Conservation (phyloP, 1,140 invertebrate species). For the Drosophila littoralis region DNA sequence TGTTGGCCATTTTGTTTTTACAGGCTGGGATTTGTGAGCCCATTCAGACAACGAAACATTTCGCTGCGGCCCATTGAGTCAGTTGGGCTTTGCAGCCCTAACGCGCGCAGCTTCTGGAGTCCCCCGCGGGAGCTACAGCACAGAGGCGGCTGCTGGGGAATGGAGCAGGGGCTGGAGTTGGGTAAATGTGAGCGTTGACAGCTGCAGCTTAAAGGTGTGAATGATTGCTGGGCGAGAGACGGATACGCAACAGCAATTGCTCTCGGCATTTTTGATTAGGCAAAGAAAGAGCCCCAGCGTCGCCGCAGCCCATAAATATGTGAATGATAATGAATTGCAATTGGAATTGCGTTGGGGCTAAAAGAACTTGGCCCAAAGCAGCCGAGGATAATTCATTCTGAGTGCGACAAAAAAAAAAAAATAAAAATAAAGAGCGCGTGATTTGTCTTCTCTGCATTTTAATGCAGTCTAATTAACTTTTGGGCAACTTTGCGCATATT, state of each 20-base stretch:
- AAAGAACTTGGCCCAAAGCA: slow-evolving; percentile 16
- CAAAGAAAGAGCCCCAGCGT: slow-evolving; percentile 7
- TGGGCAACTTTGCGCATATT: slow-evolving; percentile 43
- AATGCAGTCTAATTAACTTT: slow-evolving; percentile 56
- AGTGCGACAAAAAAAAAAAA: slow-evolving; percentile 12
- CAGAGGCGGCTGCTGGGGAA: not conserved
- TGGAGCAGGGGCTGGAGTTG: not conserved
- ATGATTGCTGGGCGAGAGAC: slow-evolving; percentile 53
- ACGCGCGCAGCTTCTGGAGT: slow-evolving; percentile 33
- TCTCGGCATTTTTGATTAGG: slow-evolving; percentile 58
- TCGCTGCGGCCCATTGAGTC: slow-evolving; percentile 25
- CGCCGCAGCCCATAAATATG: slow-evolving; percentile 64
- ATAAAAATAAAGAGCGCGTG: not conserved
- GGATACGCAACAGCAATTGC: slow-evolving; percentile 4
- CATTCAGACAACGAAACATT: slow-evolving; percentile 14
- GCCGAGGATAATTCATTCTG: slow-evolving; percentile 30
- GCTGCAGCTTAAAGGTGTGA: slow-evolving; percentile 72
- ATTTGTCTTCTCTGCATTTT: slow-evolving; percentile 13
- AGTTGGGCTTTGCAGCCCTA: slow-evolving; percentile 48
- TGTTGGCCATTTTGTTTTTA: slow-evolving; percentile 80
- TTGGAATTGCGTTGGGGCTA: slow-evolving; percentile 52
- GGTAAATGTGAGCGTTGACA: slow-evolving; percentile 33
- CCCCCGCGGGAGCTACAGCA: slow-evolving; percentile 34
- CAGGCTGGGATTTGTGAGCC: slow-evolving; percentile 65
- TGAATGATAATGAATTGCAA: slow-evolving; percentile 76